Conservation (phyloP, 2,797 vertebrate genomes). For the Sus cebifrons region DNA sequence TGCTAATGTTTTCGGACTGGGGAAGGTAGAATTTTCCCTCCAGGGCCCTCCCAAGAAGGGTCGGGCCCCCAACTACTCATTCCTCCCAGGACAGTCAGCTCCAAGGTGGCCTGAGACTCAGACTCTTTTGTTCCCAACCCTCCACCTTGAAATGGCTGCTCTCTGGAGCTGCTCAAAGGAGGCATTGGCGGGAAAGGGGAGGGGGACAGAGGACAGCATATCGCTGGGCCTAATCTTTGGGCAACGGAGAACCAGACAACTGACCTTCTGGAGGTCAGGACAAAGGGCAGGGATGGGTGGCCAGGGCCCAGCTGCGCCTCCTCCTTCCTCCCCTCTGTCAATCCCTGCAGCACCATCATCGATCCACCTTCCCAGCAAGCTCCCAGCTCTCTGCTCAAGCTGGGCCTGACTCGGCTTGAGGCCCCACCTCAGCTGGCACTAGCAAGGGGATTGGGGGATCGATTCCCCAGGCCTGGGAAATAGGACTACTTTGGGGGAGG, state of each 20-base stretch:
- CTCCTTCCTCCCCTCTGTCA: slow-evolving; percentile 9
- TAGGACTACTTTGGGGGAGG: background rate
- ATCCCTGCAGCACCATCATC: slow-evolving; percentile 55
- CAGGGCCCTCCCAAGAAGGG: background rate
- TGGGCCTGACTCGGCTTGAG: slow-evolving; percentile 64
- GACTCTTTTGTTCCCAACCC: slow-evolving; percentile 26
- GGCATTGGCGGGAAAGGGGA: background rate
- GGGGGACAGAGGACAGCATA: background rate
- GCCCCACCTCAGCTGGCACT: slow-evolving; percentile 49
- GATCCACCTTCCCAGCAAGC: slow-evolving; percentile 81
- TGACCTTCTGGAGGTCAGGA: slow-evolving; percentile 75
- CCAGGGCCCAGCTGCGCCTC: slow-evolving; percentile 64
- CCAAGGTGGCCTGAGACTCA: slow-evolving; percentile 40
- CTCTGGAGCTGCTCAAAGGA: slow-evolving; percentile 50
- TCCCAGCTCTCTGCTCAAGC: background rate
- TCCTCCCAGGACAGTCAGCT: background rate
- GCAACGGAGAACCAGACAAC: slow-evolving; percentile 67
- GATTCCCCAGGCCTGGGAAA: slow-evolving; percentile 15
- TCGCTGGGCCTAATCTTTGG: slow-evolving; percentile 67
- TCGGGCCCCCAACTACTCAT: background rate
- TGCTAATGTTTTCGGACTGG: background rate
- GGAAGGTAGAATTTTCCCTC: background rate
- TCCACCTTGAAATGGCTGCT: slow-evolving; percentile 42
- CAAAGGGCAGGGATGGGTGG: slow-evolving; percentile 74
- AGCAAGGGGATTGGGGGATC: background rate